Evolutionary conservation across 2,113 vertebrate genomes (phyloP).

Genomic region (Apteryx owenii): DNA sequence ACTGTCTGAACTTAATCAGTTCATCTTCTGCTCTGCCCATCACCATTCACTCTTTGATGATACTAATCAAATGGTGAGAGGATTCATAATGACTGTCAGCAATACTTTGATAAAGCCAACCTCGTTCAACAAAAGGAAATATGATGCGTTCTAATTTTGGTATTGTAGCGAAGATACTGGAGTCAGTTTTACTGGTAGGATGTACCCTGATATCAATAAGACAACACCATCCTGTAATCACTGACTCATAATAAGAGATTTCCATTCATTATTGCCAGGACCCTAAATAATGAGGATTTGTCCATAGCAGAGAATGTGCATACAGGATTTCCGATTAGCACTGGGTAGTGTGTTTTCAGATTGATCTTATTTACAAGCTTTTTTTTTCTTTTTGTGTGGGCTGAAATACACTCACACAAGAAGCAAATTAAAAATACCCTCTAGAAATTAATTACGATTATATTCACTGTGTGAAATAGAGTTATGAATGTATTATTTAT

Average conservation of each 20-base stretch:
- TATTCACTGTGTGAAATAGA: neutral
- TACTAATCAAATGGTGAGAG: neutral
- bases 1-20: neutral
- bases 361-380: neutral
- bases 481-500: neutral
- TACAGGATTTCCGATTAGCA: neutral
- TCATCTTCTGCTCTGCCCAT: neutral
- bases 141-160: accelerated
- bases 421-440: neutral
- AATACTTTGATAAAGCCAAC: neutral
- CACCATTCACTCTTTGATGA: neutral
- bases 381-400: neutral
- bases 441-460: neutral
- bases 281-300: neutral
- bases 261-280: neutral
- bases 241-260: neutral
- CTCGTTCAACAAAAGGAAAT: neutral
- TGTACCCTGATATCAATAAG: neutral
- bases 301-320: neutral
- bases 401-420: neutral
- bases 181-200: neutral
- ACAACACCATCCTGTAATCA: neutral
- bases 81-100: neutral
- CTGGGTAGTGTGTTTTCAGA: neutral
- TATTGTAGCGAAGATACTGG: neutral